Evolutionary conservation across 2,113 vertebrate species (phyloP).

Genomic region (Sinocyclocheilus anshuiensis): DNA sequence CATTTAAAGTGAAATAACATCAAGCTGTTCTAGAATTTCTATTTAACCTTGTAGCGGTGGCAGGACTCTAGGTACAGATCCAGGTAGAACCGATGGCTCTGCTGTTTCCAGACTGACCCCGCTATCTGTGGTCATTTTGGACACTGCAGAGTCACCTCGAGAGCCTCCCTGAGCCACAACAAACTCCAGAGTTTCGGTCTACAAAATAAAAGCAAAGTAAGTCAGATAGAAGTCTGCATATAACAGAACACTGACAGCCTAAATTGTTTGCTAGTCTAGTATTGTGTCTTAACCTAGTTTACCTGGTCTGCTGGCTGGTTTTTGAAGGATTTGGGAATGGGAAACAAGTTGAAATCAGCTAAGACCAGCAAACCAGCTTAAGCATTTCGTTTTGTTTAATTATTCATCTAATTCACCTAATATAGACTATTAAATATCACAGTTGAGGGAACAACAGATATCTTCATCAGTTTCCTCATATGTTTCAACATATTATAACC

Average conservation of each 20-base stretch:
- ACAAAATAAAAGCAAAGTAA: not conserved
- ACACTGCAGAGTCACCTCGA: slow-evolving; percentile 74
- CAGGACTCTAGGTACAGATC: slow-evolving; percentile 56
- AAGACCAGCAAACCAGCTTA: not conserved
- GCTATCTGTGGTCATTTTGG: slow-evolving; percentile 75
- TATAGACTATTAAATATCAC: not conserved
- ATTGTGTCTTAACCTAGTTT: not conserved
- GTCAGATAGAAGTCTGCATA: not conserved
- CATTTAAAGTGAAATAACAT: not conserved
- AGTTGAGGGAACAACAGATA: not conserved
- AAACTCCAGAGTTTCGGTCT: slow-evolving; percentile 3
- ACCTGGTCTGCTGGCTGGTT: not conserved
- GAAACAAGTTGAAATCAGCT: not conserved
- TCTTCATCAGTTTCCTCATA: not conserved
- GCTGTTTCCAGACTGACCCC: slow-evolving; percentile 72
- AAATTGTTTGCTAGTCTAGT: not conserved
- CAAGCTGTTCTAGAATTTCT: not conserved
- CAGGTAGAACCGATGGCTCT: slow-evolving; percentile 56
- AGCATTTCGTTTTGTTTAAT: not conserved
- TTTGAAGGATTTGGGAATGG: not conserved
- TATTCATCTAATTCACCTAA: not conserved
- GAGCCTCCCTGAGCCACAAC: slow-evolving; percentile 44
- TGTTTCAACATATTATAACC: not conserved
- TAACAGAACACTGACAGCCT: not conserved
- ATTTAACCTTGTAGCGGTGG: slow-evolving; percentile 59